Base-by-base conservation (phyloP, 1,140 invertebrate species). In the Pseudobourletiella spinata region DNA sequence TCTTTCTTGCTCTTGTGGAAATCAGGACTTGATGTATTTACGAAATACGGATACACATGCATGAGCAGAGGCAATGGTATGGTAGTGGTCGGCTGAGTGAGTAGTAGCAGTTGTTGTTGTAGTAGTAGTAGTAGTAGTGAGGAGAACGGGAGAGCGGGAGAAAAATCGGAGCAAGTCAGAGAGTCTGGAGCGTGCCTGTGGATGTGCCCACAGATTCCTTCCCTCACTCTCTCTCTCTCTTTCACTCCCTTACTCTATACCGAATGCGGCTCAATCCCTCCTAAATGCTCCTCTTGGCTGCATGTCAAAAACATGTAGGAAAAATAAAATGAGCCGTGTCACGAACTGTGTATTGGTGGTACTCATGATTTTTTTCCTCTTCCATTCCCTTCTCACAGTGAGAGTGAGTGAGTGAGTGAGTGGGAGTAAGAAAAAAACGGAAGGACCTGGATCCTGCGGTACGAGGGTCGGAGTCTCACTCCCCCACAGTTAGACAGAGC, bases 281-380 rank as follows among this genome's bases (percentile, higher is more conserved):
- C 56, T 59, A 64, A 64, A 64, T 55, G 57, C 52, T 58, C n/a
- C 62, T 60, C 46, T 65, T 65, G 63, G 63, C 63, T 65, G 54
- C 56, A 65, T 65, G 63, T 65, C 63, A 65, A 65, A 65, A 65
- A 56, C 63, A 60, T 65, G 63, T 65, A 65, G 32, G 46, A 57
- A 61, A n/a, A 60, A 65, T 60, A 61, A 65, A 65, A 65, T 60
- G 63, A 65, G 63, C 51, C 52, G 46, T 65, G 63, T 65, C 63
- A 65, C 63, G 63, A 65, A 65, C 63, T 65, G 62, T 59, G n/a
- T n/a, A n/a, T n/a, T n/a, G n/a, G n/a, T n/a, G 55, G 59, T 64
- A 57, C 35, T 59, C 57, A 64, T 64, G 62, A 64, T 64, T 64
- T 64, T 59, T 64, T 58, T 32, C 44, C 29, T 26, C n/a, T 18